Conservation (phyloP, 2,113 vertebrate species). For the Gobiocypris rarus region DNA sequence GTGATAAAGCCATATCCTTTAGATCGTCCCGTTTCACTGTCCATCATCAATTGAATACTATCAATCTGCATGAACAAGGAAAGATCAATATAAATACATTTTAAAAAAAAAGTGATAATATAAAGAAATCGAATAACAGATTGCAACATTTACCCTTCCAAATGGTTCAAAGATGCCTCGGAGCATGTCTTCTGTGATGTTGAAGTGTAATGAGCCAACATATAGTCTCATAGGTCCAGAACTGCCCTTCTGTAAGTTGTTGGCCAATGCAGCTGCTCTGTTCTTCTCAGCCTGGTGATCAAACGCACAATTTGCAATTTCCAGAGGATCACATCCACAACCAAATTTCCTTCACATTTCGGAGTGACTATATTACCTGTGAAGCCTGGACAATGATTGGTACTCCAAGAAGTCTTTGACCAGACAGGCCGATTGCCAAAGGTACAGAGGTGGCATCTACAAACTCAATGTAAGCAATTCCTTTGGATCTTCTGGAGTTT, state of each 20-base stretch:
- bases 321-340: not conserved
- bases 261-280: conserved; percentile 93
- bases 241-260: conserved; percentile 90
- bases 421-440: conserved; percentile 93
- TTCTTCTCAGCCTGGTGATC: conserved; percentile 91
- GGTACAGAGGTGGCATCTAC: conserved; percentile 95
- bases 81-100: not conserved
- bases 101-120: not conserved
- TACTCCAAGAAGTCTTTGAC: conserved; percentile 93
- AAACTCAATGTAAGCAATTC: conserved; percentile 97
- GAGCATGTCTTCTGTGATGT: conserved; percentile 98
- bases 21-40: conserved; percentile 92
- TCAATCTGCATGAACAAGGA: conserved; percentile 77
- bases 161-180: conserved; percentile 96
- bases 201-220: conserved; percentile 94
- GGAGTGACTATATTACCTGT: conserved; percentile 77
- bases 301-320: not conserved
- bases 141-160: conserved; percentile 80
- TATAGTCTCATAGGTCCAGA: conserved; percentile 94
- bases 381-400: conserved; percentile 98
- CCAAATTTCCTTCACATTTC: not conserved
- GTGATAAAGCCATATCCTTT: conserved; percentile 99
- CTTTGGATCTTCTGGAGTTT: conserved; percentile 95
- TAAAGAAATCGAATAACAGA: not conserved
- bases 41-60: conserved; percentile 98